These are phyloP conservation scores for Bombycilla garrulus DNA, from an alignment of 2,113 vertebrate species.

Conservation along the genomic window DNA sequence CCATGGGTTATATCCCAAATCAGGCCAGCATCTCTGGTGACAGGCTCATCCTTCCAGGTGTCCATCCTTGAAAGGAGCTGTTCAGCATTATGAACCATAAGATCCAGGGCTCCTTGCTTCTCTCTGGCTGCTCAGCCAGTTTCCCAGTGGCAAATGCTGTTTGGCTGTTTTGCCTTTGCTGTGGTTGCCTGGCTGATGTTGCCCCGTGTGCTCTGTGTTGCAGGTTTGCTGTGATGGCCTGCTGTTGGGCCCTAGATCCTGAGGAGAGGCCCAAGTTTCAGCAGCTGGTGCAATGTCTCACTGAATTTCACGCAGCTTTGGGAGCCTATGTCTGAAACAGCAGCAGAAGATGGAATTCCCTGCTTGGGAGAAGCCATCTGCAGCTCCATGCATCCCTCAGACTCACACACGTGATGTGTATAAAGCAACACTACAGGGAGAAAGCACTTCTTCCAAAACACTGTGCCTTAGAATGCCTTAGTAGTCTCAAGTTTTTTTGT, in stretches of 20 bases:
- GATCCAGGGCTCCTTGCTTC: neutral
- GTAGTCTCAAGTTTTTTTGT: constrained; percentile 52
- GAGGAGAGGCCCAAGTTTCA: constrained; percentile 98
- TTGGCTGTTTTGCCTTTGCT: neutral
- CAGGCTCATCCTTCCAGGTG: neutral
- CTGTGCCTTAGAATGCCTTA: constrained; percentile 84
- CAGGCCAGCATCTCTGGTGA: neutral
- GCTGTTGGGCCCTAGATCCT: constrained; percentile 96
- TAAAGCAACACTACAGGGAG: constrained; percentile 57
- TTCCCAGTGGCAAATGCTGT: neutral
- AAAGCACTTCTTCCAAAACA: constrained; percentile 71
- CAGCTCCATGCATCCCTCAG: neutral
- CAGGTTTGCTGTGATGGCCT: constrained; percentile 99
- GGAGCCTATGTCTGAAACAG: constrained; percentile 91
- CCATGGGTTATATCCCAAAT: neutral
- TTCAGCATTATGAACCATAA: neutral
- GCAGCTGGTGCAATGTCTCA: constrained; percentile 98
- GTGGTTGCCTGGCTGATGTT: rapidly evolving
- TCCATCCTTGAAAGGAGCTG: neutral
- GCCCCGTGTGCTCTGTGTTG: neutral
- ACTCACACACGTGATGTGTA: neutral
- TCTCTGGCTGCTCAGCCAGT: neutral
- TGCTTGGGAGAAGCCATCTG: neutral
- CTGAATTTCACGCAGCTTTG: constrained; percentile 94
- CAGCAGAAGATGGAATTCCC: neutral